A percentile compares a stretch with the other conserved stretches of the same genome.
These are phyloP conservation scores for Scaptomyza parva DNA, from an alignment of 2,888 invertebrate genomes.

Conservation along the genomic window DNA sequence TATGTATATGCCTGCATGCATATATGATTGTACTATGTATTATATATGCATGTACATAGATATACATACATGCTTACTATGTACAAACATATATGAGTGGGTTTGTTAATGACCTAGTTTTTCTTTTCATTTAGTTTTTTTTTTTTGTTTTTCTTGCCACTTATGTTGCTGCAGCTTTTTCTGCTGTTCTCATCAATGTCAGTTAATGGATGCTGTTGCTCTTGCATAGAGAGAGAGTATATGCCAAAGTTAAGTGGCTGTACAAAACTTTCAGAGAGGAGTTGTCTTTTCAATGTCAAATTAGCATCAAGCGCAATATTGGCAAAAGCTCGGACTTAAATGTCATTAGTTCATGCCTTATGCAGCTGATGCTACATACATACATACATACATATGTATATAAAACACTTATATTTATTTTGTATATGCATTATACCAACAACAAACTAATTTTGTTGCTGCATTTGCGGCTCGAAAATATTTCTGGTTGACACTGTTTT, in stretches of 20 bases:
- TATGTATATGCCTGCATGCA: neutral
- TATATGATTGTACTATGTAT: neutral
- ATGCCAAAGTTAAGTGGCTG: conserved; percentile 8
- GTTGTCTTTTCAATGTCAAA: conserved; percentile 50
- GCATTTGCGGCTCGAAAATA: neutral
- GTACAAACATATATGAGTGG: conserved; percentile 10
- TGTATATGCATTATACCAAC: neutral
- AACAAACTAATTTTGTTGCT: conserved; percentile 8
- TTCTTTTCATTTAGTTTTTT: conserved; percentile 6
- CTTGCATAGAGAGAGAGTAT: neutral
- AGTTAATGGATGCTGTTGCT: conserved; percentile 43
- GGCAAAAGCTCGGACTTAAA: conserved; percentile 38
- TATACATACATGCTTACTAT: conserved; percentile 1
- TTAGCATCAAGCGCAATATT: conserved; percentile 13
- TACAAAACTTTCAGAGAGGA: conserved; percentile 15
- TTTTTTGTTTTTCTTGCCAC: conserved; percentile 23
- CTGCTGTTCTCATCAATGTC: conserved; percentile 51
- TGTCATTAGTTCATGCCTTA: conserved; percentile 63
- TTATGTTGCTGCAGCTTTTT: conserved; percentile 39
- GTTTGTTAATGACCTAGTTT: conserved; percentile 65
- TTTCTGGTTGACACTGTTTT: neutral
- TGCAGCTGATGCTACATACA: conserved; percentile 10
- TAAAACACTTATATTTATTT: neutral
- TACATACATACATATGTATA: too few species aligned
- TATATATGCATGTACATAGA: conserved; percentile 4